Evolutionary conservation across 2,113 vertebrate genomes (phyloP), one percentile per base, ranked within the genome.

Genomic region (Pan troglodytes): DNA sequence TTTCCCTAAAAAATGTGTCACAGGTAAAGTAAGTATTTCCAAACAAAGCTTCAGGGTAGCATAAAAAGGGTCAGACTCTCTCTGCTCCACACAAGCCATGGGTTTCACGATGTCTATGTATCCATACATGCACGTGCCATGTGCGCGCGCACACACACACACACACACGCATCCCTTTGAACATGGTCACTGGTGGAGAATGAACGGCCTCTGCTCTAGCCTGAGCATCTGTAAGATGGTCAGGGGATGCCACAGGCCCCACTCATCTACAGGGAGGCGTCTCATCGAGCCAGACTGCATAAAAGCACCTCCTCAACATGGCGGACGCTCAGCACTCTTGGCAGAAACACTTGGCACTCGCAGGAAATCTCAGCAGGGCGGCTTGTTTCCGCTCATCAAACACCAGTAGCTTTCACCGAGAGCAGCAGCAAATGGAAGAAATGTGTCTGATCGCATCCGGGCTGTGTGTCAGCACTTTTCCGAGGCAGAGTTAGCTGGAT

Each of bases 381-480:
- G 97, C 98, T 98, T 98, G 98, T 99, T 99, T 98, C 95, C 91
- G 96, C 87, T 98, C 98, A 98, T 99, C 98, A 98, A 98, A 97
- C 96, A 98, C 67, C 97, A 98, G 98, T 97, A 98, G 97, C 97
- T 98, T 98, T 98, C 91, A 90, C 95, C 17, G 57, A 84, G 89
- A 79, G 22, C 95, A 8, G 68, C 97, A 97, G 97, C 97, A 97
- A 98, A 1, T 0, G 94, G 92, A 90, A 97, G 95, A 96, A 95
- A 98, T 97, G 67, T 75, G 94, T 97, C 97, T 99, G 88, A 88
- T 98, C 93, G 78, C 93, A 97, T 97, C 96, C 93, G 16, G 91
- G 52, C 98, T 82, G 68, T 30, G 5, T 89, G 89, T 98, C 98
- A 98, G 98, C 98, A 98, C 97, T 99, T 98, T 98, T 97, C 97